Conservation (phyloP, 2,113 vertebrate species). For the Phaethornis superciliosus region DNA sequence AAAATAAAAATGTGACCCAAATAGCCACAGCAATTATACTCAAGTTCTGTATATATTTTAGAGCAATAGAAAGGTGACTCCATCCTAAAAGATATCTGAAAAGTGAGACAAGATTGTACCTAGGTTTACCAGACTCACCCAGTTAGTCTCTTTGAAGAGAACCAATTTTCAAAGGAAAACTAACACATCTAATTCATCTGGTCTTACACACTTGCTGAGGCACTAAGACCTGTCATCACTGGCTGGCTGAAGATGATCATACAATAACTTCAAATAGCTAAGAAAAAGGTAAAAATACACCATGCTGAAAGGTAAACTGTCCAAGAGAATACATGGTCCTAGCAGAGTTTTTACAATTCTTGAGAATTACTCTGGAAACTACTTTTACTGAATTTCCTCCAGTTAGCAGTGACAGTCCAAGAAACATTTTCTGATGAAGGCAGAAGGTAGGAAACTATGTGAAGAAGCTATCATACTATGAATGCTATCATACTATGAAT, state of each 20-base stretch:
- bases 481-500: background rate
- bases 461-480: background rate
- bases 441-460: background rate
- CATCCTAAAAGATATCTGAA: background rate
- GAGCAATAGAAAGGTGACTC: background rate
- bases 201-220: background rate
- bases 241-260: background rate
- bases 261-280: background rate
- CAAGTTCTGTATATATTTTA: background rate
- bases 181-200: background rate
- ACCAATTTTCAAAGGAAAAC: background rate
- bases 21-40: background rate
- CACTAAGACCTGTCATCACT: background rate
- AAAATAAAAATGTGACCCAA: background rate
- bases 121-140: background rate
- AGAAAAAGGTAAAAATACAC: background rate
- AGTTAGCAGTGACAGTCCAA: background rate
- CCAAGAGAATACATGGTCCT: background rate
- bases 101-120: background rate
- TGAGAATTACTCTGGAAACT: background rate
- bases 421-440: constrained; percentile 5
- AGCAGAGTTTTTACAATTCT: background rate
- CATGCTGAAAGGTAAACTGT: constrained; percentile 8
- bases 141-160: background rate
- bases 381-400: constrained; percentile 6